Evolutionary conservation across 1,140 invertebrate species (phyloP).

Genomic region (Zeugodacus cucurbitae): DNA sequence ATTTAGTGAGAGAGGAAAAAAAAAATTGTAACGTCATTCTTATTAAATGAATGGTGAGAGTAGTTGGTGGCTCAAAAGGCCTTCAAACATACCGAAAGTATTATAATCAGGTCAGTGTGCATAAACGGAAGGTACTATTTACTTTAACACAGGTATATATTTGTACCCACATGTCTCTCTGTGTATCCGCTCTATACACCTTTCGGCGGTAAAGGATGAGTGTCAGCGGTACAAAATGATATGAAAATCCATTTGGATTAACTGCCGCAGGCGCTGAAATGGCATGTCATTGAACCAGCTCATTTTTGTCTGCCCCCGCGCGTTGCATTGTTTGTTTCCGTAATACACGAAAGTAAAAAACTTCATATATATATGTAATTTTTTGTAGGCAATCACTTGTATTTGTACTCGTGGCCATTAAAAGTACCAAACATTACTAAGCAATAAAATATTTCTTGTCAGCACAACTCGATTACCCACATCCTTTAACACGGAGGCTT

Average conservation of each 20-base stretch:
- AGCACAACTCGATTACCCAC: background rate
- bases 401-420: background rate
- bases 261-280: background rate
- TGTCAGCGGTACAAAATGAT: background rate
- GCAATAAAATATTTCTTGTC: slow-evolving; percentile 14
- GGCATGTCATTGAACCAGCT: background rate
- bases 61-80: background rate
- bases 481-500: background rate
- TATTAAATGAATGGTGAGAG: background rate
- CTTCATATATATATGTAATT: background rate
- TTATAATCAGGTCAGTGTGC: background rate
- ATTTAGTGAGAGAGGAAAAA: background rate
- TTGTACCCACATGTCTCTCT: background rate
- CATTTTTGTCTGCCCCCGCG: background rate
- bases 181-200: background rate
- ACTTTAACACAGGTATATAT: background rate
- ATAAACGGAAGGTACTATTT: background rate
- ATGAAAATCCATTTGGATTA: background rate
- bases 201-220: background rate
- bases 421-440: background rate
- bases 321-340: background rate
- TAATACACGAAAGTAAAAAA: background rate
- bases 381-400: background rate
- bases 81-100: background rate
- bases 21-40: background rate